Evolutionary conservation across 2,888 invertebrate genomes (phyloP).

Genomic region (Auanema sp.): DNA sequence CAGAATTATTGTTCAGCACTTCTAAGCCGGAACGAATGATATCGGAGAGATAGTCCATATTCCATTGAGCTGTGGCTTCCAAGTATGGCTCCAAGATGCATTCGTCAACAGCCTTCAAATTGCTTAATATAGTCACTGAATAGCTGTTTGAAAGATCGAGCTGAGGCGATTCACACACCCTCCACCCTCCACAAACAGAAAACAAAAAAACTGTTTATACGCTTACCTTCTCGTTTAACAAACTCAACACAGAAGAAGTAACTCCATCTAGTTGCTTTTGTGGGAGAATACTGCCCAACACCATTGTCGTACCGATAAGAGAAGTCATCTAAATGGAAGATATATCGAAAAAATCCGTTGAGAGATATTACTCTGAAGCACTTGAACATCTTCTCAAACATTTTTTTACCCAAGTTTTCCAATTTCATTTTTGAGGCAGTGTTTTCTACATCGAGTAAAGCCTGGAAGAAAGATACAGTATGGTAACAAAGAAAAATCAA

Average conservation of each 20-base stretch:
- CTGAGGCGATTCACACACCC: no score
- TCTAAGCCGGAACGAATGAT: constrained; percentile 5
- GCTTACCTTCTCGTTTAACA: constrained; percentile 5
- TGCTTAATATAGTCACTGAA: not conserved
- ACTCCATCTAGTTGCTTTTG: not conserved
- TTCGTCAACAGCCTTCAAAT: constrained; percentile 7
- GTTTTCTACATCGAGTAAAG: not conserved
- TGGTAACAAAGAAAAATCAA: not conserved
- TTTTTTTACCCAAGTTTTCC: not conserved
- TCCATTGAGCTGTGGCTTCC: constrained; percentile 2
- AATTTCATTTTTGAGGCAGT: not conserved
- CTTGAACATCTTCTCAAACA: constrained; percentile 4
- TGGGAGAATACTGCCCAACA: constrained; percentile 1
- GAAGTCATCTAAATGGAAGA: not conserved
- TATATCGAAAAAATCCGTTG: no score
- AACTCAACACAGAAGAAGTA: not conserved
- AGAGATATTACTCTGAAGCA: not conserved
- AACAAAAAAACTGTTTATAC: no score
- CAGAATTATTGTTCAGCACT: not conserved
- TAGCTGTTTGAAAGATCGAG: no score
- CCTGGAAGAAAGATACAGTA: not conserved
- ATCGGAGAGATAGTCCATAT: not conserved
- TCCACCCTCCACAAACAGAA: no score
- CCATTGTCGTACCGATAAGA: constrained; percentile 4
- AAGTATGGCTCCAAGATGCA: constrained; percentile 1